phyloP scores from a whole-genome alignment of 2,797 vertebrate species.

The Heteromormyrus szaboi region DNA sequence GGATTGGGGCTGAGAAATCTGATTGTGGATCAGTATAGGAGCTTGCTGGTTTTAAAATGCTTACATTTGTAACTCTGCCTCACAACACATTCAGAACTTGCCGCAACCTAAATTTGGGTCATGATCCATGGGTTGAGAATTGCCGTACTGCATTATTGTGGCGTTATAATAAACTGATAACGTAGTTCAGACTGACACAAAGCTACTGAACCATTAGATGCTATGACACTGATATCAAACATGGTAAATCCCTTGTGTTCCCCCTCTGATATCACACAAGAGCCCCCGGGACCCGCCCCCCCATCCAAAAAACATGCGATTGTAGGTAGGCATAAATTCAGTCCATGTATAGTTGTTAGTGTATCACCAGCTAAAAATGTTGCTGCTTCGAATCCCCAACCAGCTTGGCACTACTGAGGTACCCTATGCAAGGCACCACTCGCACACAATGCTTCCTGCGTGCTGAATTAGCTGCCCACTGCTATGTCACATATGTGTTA shows the following conservation, averaged over 20 bases:
- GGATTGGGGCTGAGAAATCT: not conserved
- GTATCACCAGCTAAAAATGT: not conserved
- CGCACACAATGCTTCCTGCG: not conserved
- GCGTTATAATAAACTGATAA: not conserved
- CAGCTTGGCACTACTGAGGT: not conserved
- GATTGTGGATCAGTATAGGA: not conserved
- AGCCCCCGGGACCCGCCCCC: not conserved
- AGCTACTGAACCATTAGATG: not conserved
- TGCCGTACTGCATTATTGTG: not conserved
- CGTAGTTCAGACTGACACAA: not conserved
- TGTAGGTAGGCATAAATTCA: not conserved
- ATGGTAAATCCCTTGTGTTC: not conserved
- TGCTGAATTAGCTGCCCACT: not conserved
- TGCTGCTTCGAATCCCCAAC: not conserved
- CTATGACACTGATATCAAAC: not conserved
- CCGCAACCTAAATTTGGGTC: not conserved
- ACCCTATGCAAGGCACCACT: not conserved
- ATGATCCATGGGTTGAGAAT: not conserved
- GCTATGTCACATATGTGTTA: not conserved
- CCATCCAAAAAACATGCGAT: not conserved
- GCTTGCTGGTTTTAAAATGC: not conserved
- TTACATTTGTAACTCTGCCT: not conserved
- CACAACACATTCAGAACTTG: not conserved
- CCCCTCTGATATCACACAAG: not conserved
- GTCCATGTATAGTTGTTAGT: not conserved